Conservation (phyloP, 2,797 vertebrate species). For the Gambelia wislizenii region DNA sequence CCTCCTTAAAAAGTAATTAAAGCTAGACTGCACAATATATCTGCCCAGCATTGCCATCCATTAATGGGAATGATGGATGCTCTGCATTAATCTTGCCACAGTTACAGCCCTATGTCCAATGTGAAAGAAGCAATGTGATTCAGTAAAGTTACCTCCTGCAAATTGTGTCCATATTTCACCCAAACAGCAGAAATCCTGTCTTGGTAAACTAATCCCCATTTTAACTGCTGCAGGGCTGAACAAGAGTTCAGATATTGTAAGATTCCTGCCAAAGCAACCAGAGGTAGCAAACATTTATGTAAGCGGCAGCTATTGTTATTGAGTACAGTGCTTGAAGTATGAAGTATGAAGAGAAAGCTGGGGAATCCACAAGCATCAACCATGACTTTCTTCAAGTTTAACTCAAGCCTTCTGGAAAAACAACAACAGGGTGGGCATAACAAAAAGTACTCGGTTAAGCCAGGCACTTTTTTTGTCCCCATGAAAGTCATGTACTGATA, state of each 20-base stretch:
- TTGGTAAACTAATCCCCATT: constrained; percentile 52
- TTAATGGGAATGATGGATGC: constrained; percentile 71
- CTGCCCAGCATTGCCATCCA: constrained; percentile 53
- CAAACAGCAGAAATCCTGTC: constrained; percentile 40
- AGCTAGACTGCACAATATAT: constrained; percentile 61
- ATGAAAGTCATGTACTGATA: neutral
- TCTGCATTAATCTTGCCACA: constrained; percentile 65
- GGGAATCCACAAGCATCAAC: neutral
- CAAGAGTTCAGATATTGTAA: constrained; percentile 28
- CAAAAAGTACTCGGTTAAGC: neutral
- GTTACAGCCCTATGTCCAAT: constrained; percentile 39
- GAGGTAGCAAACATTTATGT: constrained; percentile 23
- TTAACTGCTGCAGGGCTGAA: constrained; percentile 45
- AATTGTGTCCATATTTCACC: constrained; percentile 71
- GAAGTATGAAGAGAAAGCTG: neutral
- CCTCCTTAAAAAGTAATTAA: constrained; percentile 71
- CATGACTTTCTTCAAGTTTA: neutral
- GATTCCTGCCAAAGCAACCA: constrained; percentile 27
- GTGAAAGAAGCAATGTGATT: constrained; percentile 54
- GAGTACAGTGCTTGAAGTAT: neutral
- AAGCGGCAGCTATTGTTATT: neutral
- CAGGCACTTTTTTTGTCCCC: neutral
- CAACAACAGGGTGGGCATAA: neutral
- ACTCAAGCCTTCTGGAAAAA: neutral
- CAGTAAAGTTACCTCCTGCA: constrained; percentile 60